Evolutionary conservation across 2,113 vertebrate genomes (phyloP).

Genomic region (Grantiella picta): DNA sequence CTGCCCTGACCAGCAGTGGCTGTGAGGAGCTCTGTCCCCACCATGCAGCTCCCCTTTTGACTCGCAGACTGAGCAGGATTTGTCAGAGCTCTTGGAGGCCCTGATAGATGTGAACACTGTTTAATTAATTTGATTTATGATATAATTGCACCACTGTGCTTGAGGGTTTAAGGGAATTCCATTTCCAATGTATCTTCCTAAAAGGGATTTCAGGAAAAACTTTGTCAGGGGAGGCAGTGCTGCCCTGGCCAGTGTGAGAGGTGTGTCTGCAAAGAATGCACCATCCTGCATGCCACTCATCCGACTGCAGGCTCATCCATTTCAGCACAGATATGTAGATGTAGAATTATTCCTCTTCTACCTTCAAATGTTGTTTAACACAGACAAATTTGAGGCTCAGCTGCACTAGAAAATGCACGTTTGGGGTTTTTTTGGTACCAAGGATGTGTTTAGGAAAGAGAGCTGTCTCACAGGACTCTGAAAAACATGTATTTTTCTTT

Average conservation of each 20-base stretch:
- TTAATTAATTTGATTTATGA: slow-evolving; percentile 51
- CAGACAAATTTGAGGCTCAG: background rate
- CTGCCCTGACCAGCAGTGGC: background rate
- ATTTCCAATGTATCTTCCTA: background rate
- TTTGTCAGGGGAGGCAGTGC: background rate
- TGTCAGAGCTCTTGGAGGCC: background rate
- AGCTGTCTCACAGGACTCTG: background rate
- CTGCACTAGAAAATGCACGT: background rate
- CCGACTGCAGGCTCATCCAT: background rate
- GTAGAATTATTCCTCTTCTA: background rate
- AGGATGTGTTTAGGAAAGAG: background rate
- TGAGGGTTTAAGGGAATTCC: slow-evolving; percentile 3
- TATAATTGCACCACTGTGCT: slow-evolving; percentile 20
- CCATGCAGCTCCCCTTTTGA: background rate
- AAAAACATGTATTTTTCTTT: background rate
- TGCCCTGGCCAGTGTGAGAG: background rate
- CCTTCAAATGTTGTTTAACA: background rate
- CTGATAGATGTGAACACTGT: background rate
- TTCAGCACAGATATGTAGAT: background rate
- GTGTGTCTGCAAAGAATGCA: background rate
- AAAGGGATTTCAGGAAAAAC: background rate
- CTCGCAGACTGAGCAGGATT: background rate
- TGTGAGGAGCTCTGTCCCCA: background rate
- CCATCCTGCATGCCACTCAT: background rate
- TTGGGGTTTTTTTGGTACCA: background rate